A percentile compares a stretch with the other conserved stretches of the same genome.
These are phyloP conservation scores for Alouatta palliata DNA, from an alignment of 2,113 vertebrate species.

Conservation along the genomic window DNA sequence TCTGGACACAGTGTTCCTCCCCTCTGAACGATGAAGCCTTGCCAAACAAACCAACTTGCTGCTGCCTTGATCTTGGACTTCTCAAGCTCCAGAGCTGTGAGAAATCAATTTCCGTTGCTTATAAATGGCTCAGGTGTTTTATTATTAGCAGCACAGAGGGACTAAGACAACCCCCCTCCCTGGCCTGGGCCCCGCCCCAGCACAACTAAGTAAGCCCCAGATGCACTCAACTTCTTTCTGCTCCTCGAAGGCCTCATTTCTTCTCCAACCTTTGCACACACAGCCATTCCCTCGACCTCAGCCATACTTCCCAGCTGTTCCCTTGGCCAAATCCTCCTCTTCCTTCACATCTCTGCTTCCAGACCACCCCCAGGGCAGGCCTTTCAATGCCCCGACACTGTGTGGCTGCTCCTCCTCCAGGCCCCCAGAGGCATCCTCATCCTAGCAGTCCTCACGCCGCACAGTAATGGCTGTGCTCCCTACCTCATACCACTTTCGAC, in stretches of 20 bases:
- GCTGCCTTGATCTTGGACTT: not conserved
- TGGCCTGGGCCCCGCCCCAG: rapidly evolving
- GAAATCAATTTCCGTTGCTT: not conserved
- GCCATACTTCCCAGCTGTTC: not conserved
- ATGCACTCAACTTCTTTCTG: rapidly evolving
- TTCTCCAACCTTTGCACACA: not conserved
- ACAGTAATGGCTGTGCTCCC: rapidly evolving
- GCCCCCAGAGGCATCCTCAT: too few species aligned
- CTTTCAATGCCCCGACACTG: rapidly evolving
- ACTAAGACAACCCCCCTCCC: not conserved
- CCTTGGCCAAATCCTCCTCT: not conserved
- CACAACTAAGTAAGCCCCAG: not conserved
- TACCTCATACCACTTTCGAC: not conserved
- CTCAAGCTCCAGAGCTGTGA: not conserved
- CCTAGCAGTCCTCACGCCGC: rapidly evolving
- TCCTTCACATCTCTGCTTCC: not conserved
- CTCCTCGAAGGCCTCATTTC: not conserved
- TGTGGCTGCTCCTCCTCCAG: too few species aligned
- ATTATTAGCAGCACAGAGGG: not conserved
- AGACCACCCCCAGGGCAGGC: not conserved
- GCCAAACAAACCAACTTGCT: not conserved
- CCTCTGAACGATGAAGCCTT: too few species aligned
- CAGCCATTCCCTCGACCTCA: not conserved
- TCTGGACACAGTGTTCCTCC: not conserved
- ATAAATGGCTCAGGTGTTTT: not conserved